Base-by-base conservation (phyloP, 1,140 invertebrate genomes). In the Habropoda laboriosa region DNA sequence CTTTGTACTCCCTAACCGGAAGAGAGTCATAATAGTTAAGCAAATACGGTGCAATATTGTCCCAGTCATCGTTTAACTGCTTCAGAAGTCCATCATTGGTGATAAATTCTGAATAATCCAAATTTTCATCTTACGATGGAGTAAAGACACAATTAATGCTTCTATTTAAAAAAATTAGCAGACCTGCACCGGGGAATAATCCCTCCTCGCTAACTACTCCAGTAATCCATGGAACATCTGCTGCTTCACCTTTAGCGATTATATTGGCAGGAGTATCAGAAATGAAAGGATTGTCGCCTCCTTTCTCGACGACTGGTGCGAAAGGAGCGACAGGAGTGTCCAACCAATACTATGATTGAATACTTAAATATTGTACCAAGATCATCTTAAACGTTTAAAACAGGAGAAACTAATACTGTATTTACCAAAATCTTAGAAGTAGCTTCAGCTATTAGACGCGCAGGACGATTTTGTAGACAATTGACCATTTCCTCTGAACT, bases 391-490 rank as follows among this genome's bases (percentile, higher is more conserved):
- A 12, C 6, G 12, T 35, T 7, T 16, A 24, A 0, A 42, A 7
- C 7, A 16, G 7, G 27, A 16, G 3, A 42, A 42, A 8, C 4
- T 24, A 42, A n/a, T n/a, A n/a, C n/a, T n/a, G 1, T 24, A 24
- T 42, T 63, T 83, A 94, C 94, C 89, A 93, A 94, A 94, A 47
- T 93, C 64, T 35, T 83, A 76, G 8, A 90, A n/a, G n/a, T 88
- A 13, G 91, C 86, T 76, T 90, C 80, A 4, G 95, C 93, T 12
- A 96, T 89, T 3, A 91, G 92, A 30, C 94, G 93, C 12, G 94
- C 94, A 1, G 95, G 95, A 57, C 94, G 92, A 64, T 94, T 92
- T 78, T 94, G 93, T 0, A 98, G 92, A 91, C 97, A 98, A 24
- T 95, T 94, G 1, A 97, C 91, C 90, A 97, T 94, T 32, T 94